Percentiles rank a stretch among this genome's conserved stretches.
phyloP scores from a whole-genome alignment of 2,113 vertebrate species.

The Mohoua ochrocephala region DNA sequence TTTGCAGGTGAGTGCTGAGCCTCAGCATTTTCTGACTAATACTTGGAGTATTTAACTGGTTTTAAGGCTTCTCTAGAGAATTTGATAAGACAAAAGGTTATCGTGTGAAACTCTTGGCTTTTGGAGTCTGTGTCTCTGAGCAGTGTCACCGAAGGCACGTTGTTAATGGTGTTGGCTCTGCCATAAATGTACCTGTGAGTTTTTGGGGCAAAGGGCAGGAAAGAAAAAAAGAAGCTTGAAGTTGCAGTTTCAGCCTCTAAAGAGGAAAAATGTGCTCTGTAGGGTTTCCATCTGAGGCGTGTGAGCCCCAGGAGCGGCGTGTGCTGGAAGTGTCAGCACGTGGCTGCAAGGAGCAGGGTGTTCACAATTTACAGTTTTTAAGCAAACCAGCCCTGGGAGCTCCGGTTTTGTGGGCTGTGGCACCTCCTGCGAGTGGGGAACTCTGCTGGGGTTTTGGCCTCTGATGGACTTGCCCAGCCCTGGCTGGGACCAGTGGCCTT shows the following conservation, averaged over 20 bases:
- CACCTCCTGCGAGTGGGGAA: fast-evolving
- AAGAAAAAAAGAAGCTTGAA: neutral
- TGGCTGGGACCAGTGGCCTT: neutral
- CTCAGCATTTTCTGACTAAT: neutral
- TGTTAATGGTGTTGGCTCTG: neutral
- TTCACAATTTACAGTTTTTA: neutral
- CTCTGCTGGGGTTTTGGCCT: neutral
- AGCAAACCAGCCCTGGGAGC: neutral
- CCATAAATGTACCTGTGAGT: neutral
- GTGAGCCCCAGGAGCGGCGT: fast-evolving
- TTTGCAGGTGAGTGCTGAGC: neutral
- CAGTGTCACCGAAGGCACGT: fast-evolving
- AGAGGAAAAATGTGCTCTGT: too few species aligned
- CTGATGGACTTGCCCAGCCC: fast-evolving
- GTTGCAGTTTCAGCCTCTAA: neutral
- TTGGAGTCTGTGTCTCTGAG: neutral
- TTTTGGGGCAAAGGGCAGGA: neutral
- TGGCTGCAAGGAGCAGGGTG: neutral
- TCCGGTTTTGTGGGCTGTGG: neutral
- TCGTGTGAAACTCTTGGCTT: neutral
- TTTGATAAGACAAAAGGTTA: neutral
- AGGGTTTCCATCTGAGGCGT: neutral
- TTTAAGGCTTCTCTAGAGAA: neutral
- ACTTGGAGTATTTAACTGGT: fast-evolving
- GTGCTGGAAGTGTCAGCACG: neutral